Evolutionary conservation across 1,140 invertebrate genomes (phyloP).

Genomic region (Pseudachorutes palmiensis): DNA sequence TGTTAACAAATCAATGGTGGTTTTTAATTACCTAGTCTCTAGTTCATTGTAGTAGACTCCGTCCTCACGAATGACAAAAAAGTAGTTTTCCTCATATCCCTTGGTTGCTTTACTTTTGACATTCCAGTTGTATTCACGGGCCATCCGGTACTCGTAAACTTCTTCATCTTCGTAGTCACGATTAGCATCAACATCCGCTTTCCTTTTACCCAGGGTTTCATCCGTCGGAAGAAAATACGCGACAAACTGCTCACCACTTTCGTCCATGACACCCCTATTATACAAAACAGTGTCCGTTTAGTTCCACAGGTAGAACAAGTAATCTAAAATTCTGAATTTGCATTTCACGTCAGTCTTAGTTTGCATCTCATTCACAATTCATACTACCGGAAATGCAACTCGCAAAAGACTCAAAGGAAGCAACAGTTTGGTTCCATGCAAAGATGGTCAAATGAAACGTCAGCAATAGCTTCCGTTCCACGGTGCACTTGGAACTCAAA

Average conservation of each 20-base stretch:
- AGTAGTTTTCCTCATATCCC: constrained; percentile 98
- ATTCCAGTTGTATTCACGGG: constrained; percentile 95
- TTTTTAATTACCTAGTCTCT: constrained; percentile 62
- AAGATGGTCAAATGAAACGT: constrained; percentile 1
- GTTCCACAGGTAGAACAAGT: neutral
- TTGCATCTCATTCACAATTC: neutral
- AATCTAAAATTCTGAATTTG: no score
- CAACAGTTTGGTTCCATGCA: neutral
- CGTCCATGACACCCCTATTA: constrained; percentile 80
- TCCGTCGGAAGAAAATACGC: constrained; percentile 95
- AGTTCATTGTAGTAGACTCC: constrained; percentile 94
- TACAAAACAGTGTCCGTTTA: no score
- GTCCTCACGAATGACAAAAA: constrained; percentile 80
- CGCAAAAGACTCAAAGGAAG: neutral
- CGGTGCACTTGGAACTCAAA: no score
- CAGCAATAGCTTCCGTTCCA: no score
- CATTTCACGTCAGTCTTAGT: neutral
- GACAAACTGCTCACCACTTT: constrained; percentile 96
- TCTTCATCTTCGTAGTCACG: constrained; percentile 85
- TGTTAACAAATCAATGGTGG: neutral
- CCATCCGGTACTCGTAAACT: constrained; percentile 91
- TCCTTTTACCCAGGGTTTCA: constrained; percentile 79
- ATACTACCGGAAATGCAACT: neutral
- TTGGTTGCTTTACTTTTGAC: constrained; percentile 96
- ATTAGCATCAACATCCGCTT: constrained; percentile 63